Evolutionary conservation across 2,888 invertebrate species (phyloP), one percentile per base, ranked within the genome.

Genomic region (Bibio marci): DNA sequence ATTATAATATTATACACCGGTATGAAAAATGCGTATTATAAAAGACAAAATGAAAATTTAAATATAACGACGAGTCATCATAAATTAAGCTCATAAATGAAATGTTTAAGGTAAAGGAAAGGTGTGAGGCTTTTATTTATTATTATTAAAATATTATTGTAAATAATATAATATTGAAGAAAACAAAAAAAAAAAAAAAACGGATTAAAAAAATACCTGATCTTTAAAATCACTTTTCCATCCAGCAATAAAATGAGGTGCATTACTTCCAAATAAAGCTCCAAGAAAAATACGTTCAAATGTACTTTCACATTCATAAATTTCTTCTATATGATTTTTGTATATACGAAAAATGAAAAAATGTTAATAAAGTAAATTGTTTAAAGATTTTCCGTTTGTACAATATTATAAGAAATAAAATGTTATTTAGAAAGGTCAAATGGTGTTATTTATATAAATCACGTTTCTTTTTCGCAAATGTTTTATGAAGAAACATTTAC

Each of bases 161-260:
- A 14, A 36, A n/a, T 4, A 6, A 22, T 22, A 22, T 22, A 6
- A 22, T 22, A 22, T n/a, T 6, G 22, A 22, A 6, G 22, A 22
- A 22, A 22, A 22, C 8, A 6, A 22, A 22, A 22, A 22, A 22
- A 6, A 22, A 22, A 22, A 22, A 22, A 6, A 22, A 22, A 22
- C 8, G 22, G 4, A 22, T 22, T 28, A 22, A 26, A 37, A 46
- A 49, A 41, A 45, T 45, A 60, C 62, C 54, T 62, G 62, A 52
- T 73, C 73, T 46, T 69, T 69, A 52, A 83, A 86, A 57, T 87
- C 86, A 46, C 86, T 82, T 52, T 83, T 81, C 86, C 86, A 86
- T 4, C 86, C 86, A 1, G 83, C 80, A 45, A 87, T 65, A 47
- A 82, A 80, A 51, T 82, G 79, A 1, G 86, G 80, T 2, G 82